Evolutionary conservation across 1,140 invertebrate genomes (phyloP), one percentile per base, ranked within the genome.

Genomic region (Colletes latitarsis): DNA sequence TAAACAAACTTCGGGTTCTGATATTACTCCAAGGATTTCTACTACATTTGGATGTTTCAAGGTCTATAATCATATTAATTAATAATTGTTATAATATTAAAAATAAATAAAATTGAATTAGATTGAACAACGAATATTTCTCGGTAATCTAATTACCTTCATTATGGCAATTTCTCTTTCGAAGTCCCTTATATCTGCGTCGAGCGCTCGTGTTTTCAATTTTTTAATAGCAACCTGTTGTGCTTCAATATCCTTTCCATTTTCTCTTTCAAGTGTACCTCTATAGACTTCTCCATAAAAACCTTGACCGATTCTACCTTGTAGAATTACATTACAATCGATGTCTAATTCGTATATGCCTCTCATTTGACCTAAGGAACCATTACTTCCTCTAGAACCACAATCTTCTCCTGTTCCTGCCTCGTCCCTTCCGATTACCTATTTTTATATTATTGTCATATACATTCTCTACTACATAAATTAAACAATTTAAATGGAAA

Each of bases 41-140:
- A 98, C 97, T 81, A 98, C 97, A 91, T 98, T 98, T 60, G 94
- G 95, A 93, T 98, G 98, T 81, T 96, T 95, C 30, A 98, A 91
- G 0, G 94, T 95, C 96, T 97, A 86, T 74, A 93, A 81, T 70
- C 70, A 72, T 17, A 81, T 71, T 53, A 67, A 75, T 57, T 63
- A 69, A 43, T 53, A 58, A 60, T 52, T 9, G 21, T 55, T 77
- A 43, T 9, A 66, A 46, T 43, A 73, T 71, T 60, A 49, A 71
- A 46, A 57, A 58, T 81, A 64, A 53, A 79, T 17, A 41, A 80
- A 55, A 67, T 66, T 62, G 41, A 71, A 49, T 62, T 53, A 77
- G 41, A 0, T 46, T n/a, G 53, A 64, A 52, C 41, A 30, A 19
- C 30, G 53, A 41, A 21, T 19, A 62, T 19, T 21, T 6, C 46